Percentiles rank a stretch among this genome's conserved stretches.
These are phyloP conservation scores for Diplodus puntazzo DNA, from an alignment of 2,797 vertebrate genomes.

Conservation along the genomic window DNA sequence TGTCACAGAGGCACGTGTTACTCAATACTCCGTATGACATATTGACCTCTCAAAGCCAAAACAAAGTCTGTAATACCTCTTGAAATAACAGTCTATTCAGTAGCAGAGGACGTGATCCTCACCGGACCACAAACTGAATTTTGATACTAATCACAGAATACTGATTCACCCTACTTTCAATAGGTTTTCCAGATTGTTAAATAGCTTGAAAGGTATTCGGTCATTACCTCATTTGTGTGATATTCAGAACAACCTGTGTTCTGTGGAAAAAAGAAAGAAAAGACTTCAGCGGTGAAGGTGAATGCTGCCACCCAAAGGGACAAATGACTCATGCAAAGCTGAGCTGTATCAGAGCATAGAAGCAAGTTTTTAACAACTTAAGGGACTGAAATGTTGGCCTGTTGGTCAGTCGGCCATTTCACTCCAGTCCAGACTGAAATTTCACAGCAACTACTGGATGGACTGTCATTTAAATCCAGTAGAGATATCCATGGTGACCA, in stretches of 20 bases:
- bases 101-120: conserved; percentile 38
- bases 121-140: conserved; percentile 24
- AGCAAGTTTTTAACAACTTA: not conserved
- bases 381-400: not conserved
- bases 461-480: not conserved
- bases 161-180: conserved; percentile 21
- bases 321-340: conserved; percentile 24
- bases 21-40: conserved; percentile 60
- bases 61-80: conserved; percentile 53
- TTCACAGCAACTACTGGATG: not conserved
- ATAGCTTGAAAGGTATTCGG: conserved; percentile 10
- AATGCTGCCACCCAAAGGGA: conserved; percentile 41
- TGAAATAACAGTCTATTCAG: conserved; percentile 53
- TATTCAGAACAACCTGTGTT: conserved; percentile 18
- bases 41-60: conserved; percentile 57
- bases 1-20: conserved; percentile 40
- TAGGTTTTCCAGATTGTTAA: conserved; percentile 47
- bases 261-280: conserved; percentile 9
- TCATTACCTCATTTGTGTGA: conserved; percentile 28
- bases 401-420: not conserved
- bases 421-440: not conserved
- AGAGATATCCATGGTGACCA: not conserved
- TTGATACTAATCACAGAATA: conserved; percentile 30
- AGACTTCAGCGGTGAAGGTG: conserved; percentile 21
- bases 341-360: conserved; percentile 15